Base-by-base conservation (phyloP, 1,140 invertebrate genomes). In the Helicoverpa armigera region DNA sequence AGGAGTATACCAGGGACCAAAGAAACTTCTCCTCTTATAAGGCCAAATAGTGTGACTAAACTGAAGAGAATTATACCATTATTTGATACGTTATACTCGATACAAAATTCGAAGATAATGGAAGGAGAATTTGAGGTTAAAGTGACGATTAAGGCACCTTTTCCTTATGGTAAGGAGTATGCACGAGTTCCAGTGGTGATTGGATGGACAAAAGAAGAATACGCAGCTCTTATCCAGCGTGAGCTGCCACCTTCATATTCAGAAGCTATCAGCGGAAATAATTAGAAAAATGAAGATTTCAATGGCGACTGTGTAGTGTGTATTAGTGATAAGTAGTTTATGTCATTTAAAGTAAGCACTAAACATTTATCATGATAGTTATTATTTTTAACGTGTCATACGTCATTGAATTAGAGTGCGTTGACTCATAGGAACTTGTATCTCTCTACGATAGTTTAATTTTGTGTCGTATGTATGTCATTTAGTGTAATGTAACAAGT, bases 101-200 rank as follows among this genome's bases (percentile, higher is more conserved):
- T 69, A 69, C 67, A 69, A 23, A 48, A 69, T 51, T 23, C 67
- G 3, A 29, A 69, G 48, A 23, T 69, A 51, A 23, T 69, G 43
- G 51, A n/a, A 4, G 43, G 43, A 69, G 67, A 69, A 5, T 69
- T 51, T 23, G 51, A 14, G 51, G 50, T 69, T 11, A 50, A 13
- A 13, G 12, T 69, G 43, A 51, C 48, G 12, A 11, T 7, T 16
- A n/a, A 51, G 18, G 4, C 51, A 7, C 67, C 67, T 10, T 69
- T 69, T 29, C 67, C 67, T 51, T 18, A 70, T 14, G 14, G 13
- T 3, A 70, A 70, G 14, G 67, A 16, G 7, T 12, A 3, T 7
- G 67, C 53, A 50, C 48, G 53, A 23, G 50, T 53, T 53, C 67
- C 48, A 53, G 67, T 70, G n/a, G 67, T 29, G 13, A 70, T 70